Base-by-base conservation (phyloP, 1,140 invertebrate genomes). In the Bathynomus jamesi region DNA sequence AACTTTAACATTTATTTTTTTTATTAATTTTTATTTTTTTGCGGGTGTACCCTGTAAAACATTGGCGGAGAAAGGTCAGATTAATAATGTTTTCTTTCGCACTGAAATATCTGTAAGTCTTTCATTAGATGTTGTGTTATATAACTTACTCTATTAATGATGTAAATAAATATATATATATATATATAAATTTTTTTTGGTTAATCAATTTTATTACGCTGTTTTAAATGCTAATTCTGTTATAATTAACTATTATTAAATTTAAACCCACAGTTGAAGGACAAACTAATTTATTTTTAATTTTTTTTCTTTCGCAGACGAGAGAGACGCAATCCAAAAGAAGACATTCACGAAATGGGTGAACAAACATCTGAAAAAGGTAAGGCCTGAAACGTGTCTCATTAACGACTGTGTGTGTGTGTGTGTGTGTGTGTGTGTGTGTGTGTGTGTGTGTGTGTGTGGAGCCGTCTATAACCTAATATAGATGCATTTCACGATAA, bases 341-440 rank as follows among this genome's bases (percentile, higher is more conserved):
- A 99, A 99, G 86, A 99, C 97, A 78, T 99, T 99, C 85, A 99
- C 96, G 79, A 99, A 99, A 91, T 99, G 97, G 97, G 95, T 99
- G 85, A 99, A 99, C 89, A 99, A 98, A 88, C 96, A 99, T 87
- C 88, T 99, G 80, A 93, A 94, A 85, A 99, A 99, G 93, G 97
- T 98, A 89, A 89, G 85, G 32, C 32, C 17, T 40, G 7, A 8
- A 40, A 40, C 17, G 7, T 40, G 7, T 40, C 17, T 8, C 17
- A 40, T 40, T 8, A 8, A 40, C 17, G 17, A 8, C 7, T 40
- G 17, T 40, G 17, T 40, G 17, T 40, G 17, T 40, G 17, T 40
- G 17, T 40, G 17, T 40, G 17, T 40, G 17, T 40, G 17, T 40
- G 17, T 40, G 17, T 40, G 17, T 40, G 17, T 40, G 17, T 40